These are phyloP conservation scores for Monopterus albus DNA, from an alignment of 2,113 vertebrate species.

Conservation along the genomic window DNA sequence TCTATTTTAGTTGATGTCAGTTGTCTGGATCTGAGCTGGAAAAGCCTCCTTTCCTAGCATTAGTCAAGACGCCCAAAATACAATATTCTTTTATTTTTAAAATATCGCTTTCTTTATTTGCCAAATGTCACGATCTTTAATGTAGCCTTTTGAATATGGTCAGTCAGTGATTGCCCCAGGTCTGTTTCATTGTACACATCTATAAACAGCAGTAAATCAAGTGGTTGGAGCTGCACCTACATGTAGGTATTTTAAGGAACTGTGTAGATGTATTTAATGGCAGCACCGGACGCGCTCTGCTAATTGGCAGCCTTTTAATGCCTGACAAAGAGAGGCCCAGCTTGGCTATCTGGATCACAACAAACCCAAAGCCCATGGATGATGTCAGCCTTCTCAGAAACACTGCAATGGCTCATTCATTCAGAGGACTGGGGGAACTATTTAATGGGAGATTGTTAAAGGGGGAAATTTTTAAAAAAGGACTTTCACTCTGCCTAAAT, in stretches of 20 bases:
- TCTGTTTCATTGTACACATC: constrained; percentile 23
- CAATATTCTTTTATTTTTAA: constrained; percentile 23
- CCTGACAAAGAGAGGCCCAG: constrained; percentile 68
- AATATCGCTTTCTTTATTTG: constrained; percentile 27
- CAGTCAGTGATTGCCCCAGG: constrained; percentile 54
- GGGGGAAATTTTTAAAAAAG: constrained; percentile 12
- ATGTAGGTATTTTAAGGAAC: constrained; percentile 71
- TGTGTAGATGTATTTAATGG: constrained; percentile 51
- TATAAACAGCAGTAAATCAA: constrained; percentile 19
- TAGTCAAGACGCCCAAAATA: constrained; percentile 14
- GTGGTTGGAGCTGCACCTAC: constrained; percentile 61
- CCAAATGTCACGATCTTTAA: constrained; percentile 28
- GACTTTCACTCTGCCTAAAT: constrained; percentile 32
- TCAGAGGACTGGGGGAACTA: constrained; percentile 56
- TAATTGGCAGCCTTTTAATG: constrained; percentile 73
- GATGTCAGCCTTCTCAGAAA: constrained; percentile 66
- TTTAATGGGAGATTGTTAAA: constrained; percentile 56
- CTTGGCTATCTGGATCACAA: constrained; percentile 70
- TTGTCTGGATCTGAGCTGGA: not conserved
- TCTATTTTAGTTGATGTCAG: not conserved
- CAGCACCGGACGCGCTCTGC: constrained; percentile 62
- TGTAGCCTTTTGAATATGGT: constrained; percentile 56
- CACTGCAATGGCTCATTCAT: constrained; percentile 58
- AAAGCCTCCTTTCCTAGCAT: not conserved
- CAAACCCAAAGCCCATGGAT: constrained; percentile 72